Base-by-base conservation (phyloP, 2,888 invertebrate species). In the Bhutanitis thaidina region DNA sequence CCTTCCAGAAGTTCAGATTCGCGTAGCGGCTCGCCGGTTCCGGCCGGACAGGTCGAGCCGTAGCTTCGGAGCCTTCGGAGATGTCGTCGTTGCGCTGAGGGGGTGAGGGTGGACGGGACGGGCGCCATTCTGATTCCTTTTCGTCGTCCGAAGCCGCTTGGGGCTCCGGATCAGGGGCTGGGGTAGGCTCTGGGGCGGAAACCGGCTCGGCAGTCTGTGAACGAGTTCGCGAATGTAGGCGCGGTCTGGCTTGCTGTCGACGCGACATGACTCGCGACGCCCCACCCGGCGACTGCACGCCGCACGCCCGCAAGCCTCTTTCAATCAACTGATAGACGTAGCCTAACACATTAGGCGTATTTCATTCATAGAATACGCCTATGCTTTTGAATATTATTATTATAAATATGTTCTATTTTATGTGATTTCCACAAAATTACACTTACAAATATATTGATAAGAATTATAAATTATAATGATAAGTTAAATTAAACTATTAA, bases 1-100 rank as follows among this genome's bases (percentile, higher is more conserved):
- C 96, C 67, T 95, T 93, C 96, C 96, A 97, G 74, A 95, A 96
- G 58, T 95, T 95, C 45, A 96, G 91, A 77, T 96, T 95, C 58
- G 93, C 93, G 80, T 95, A 96, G 65, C 93, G 87, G 74, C 92
- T 91, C 51, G 90, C 72, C 62, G 92, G 90, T 79, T 92, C 84
- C 61, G 90, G 76, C 79, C 77, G 88, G 83, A 64, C 91, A 77
- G 89, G 93, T 85, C 90, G 91, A 81, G 80, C 91, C 89, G 83
- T 93, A 0, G 76, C 74, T 57, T 89, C 88, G 1, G 88, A 89
- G 7, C 83, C 85, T 61, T 88, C 87, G 60, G 90, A 86, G 62
- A 79, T 67, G 63, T 90, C 90, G 62, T 89, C 86, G 36, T 79
- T 75, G 57, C 87, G 76, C 50, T 82, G 83, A 40, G 86, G 84